Evolutionary conservation across 2,797 vertebrate species (phyloP).

Genomic region (Tenualosa thibaudeaui): DNA sequence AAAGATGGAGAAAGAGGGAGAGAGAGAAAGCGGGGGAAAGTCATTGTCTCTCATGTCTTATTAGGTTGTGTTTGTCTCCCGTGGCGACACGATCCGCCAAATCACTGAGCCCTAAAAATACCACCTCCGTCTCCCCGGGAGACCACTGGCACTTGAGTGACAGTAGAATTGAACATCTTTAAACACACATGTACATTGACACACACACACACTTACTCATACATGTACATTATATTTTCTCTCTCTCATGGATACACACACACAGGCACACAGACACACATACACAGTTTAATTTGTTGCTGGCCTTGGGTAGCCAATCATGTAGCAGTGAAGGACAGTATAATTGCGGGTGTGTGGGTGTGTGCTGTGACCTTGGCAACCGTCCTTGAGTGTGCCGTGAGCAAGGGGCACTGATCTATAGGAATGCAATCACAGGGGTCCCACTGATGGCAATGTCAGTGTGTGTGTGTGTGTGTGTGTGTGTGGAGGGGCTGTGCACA

Average conservation of each 20-base stretch:
- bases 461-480: too few species aligned
- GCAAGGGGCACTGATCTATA: too few species aligned
- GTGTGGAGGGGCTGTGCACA: too few species aligned
- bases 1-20: too few species aligned
- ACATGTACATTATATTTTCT: background rate
- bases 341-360: background rate
- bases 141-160: background rate
- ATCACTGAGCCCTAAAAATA: conserved; percentile 6
- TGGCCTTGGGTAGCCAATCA: background rate
- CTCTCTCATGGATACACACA: background rate
- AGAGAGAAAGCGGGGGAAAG: background rate
- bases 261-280: background rate
- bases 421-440: too few species aligned
- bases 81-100: background rate
- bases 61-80: background rate
- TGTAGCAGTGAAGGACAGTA: background rate
- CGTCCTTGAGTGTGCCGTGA: too few species aligned
- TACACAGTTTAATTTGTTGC: background rate
- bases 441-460: too few species aligned
- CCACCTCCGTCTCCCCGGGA: background rate
- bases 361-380: too few species aligned
- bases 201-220: background rate
- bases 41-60: background rate
- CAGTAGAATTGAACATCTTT: background rate
- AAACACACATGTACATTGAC: background rate